A percentile compares a stretch with the other conserved stretches of the same genome.
These are phyloP conservation scores for Donacobius atricapilla DNA, from an alignment of 2,113 vertebrate genomes.

Conservation along the genomic window DNA sequence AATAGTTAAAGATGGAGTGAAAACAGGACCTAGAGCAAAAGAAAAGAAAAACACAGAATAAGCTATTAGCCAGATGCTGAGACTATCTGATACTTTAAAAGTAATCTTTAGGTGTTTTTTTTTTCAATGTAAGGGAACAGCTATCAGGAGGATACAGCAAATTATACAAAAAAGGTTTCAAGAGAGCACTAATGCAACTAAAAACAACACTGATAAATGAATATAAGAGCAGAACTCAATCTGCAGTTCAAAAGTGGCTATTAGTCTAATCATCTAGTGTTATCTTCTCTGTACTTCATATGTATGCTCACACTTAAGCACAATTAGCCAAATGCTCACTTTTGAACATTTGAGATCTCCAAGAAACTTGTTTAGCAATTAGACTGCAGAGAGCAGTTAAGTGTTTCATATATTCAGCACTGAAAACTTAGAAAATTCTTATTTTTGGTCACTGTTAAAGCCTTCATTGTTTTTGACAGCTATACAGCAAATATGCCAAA, in stretches of 20 bases:
- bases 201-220: neutral
- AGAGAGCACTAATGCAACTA: neutral
- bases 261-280: neutral
- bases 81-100: neutral
- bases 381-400: neutral
- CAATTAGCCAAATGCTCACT: neutral
- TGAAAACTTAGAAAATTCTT: neutral
- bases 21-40: neutral
- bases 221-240: neutral
- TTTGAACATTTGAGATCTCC: neutral
- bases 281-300: neutral
- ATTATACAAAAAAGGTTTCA: neutral
- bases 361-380: neutral
- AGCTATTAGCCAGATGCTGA: neutral
- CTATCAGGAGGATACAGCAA: neutral
- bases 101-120: neutral
- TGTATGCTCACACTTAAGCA: neutral
- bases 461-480: neutral
- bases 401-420: neutral
- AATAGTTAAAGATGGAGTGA: neutral
- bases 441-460: neutral
- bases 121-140: rapidly evolving
- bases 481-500: neutral
- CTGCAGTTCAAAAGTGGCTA: neutral
- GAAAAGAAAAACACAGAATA: neutral